phyloP scores from a whole-genome alignment of 2,113 vertebrate genomes.

The Salvelinus alpinus region DNA sequence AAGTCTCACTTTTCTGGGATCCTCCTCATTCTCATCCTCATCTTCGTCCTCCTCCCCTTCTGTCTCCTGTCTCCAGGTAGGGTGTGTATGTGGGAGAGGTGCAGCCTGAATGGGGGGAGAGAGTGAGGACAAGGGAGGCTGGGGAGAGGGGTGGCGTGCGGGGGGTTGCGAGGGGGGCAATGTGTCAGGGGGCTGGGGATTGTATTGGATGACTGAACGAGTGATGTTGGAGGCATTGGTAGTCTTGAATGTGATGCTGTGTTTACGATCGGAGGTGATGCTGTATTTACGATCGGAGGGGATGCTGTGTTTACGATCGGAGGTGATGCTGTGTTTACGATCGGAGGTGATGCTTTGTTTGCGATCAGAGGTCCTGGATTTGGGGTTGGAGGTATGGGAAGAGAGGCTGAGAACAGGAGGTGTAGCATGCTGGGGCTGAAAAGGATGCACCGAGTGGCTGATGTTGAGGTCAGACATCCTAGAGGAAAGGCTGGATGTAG shows the following conservation, averaged over 20 bases:
- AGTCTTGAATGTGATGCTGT: constrained; percentile 44
- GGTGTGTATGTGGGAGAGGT: constrained; percentile 11
- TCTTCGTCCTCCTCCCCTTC: constrained; percentile 61
- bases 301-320: constrained; percentile 52
- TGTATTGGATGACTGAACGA: constrained; percentile 34
- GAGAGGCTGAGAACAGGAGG: constrained; percentile 34
- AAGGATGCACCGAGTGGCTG: neutral
- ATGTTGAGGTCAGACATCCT: neutral
- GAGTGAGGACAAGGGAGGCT: constrained; percentile 13
- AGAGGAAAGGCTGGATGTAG: neutral
- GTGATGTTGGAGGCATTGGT: constrained; percentile 35
- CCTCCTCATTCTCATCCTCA: constrained; percentile 72
- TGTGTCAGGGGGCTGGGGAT: constrained; percentile 43
- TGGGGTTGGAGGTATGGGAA: constrained; percentile 43
- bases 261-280: constrained; percentile 34
- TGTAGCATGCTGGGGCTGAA: constrained; percentile 14
- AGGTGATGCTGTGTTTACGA: constrained; percentile 16
- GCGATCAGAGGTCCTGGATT: constrained; percentile 20
- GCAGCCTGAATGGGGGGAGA: constrained; percentile 24
- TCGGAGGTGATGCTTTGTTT: constrained; percentile 2
- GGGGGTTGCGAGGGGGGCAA: constrained; percentile 58
- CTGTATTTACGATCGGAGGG: constrained; percentile 51
- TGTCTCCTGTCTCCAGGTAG: constrained; percentile 39
- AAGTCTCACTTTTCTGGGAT: constrained; percentile 64
- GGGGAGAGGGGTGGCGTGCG: constrained; percentile 29